These are phyloP conservation scores for Fabriciana adippe DNA, from an alignment of 2,888 invertebrate genomes.

Conservation along the genomic window DNA sequence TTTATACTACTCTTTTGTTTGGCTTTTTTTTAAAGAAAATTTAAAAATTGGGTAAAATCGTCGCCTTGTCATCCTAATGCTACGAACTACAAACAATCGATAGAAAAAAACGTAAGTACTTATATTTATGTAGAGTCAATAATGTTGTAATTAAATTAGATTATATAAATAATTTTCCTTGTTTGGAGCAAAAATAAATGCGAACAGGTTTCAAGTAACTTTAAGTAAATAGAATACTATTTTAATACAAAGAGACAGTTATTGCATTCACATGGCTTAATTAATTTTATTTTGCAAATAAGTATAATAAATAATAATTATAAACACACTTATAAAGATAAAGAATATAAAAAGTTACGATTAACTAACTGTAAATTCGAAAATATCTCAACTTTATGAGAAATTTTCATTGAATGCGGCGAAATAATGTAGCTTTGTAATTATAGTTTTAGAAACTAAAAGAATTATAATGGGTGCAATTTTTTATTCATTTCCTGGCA, in stretches of 20 bases:
- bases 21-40: too few species aligned
- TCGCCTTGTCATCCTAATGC: too few species aligned
- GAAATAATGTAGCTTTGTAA: too few species aligned
- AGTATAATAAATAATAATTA: not conserved
- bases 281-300: not conserved
- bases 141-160: not conserved
- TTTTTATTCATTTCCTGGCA: not conserved
- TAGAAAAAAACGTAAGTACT: too few species aligned
- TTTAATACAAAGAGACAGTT: constrained; percentile 13
- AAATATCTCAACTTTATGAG: not conserved
- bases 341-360: not conserved
- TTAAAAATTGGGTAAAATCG: too few species aligned
- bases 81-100: too few species aligned
- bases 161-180: constrained; percentile 14
- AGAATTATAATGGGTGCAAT: too few species aligned
- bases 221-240: constrained; percentile 8
- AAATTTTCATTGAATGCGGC: too few species aligned
- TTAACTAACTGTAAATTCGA: constrained; percentile 1
- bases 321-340: not conserved
- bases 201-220: constrained; percentile 7
- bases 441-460: too few species aligned
- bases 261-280: constrained; percentile 10
- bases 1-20: too few species aligned
- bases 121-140: not conserved
- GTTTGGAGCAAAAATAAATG: constrained; percentile 6